These are phyloP conservation scores for Ypsolopha scabrella DNA, from an alignment of 2,888 invertebrate species.

Conservation along the genomic window DNA sequence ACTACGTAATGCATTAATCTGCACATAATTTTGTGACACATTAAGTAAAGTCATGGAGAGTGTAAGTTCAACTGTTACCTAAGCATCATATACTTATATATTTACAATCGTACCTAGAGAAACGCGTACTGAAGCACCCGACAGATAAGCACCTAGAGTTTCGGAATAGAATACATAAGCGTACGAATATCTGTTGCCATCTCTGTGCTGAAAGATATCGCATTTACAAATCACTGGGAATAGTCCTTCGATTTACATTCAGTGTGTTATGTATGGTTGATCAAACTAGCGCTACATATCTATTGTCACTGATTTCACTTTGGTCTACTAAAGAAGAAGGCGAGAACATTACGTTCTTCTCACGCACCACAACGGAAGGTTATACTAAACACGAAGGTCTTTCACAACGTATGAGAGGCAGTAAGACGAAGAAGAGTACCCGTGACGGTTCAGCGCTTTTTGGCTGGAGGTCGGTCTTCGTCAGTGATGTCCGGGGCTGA, in stretches of 20 bases:
- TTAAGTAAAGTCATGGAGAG: constrained; percentile 46
- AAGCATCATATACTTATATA: constrained; percentile 42
- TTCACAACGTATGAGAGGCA: constrained; percentile 35
- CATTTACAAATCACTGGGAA: constrained; percentile 3
- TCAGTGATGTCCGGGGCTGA: constrained; percentile 66
- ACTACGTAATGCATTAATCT: constrained; percentile 8
- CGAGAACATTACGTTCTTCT: neutral
- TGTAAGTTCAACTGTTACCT: constrained; percentile 43
- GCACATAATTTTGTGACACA: constrained; percentile 37
- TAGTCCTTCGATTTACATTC: neutral
- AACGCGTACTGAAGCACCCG: constrained; percentile 66
- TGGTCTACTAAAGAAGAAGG: neutral
- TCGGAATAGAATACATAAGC: constrained; percentile 62
- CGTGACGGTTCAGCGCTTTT: constrained; percentile 45
- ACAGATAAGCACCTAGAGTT: constrained; percentile 68
- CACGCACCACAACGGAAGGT: neutral
- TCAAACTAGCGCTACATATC: neutral
- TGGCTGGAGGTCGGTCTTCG: constrained; percentile 51
- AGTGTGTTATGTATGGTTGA: neutral
- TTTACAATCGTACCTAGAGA: constrained; percentile 56
- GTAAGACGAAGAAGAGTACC: constrained; percentile 12
- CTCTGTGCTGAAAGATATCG: constrained; percentile 25
- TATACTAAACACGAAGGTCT: constrained; percentile 23
- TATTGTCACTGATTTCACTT: neutral
- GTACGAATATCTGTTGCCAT: constrained; percentile 44